phyloP scores from a whole-genome alignment of 2,888 invertebrate genomes.

The Emesis furor region DNA sequence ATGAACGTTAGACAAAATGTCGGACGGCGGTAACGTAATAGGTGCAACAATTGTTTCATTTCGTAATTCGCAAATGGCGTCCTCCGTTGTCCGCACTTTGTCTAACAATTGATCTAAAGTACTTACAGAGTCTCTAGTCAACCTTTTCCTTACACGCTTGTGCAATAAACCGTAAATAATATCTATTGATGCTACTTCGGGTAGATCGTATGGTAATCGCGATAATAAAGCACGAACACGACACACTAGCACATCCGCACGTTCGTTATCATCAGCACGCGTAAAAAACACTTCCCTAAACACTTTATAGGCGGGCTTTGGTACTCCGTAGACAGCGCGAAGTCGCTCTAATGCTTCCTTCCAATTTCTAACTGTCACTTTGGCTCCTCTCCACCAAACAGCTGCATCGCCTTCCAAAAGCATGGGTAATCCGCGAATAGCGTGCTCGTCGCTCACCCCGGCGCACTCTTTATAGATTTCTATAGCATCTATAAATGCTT shows the following conservation, averaged over 20 bases:
- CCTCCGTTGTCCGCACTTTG: background rate
- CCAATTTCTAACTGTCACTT: slow-evolving; percentile 35
- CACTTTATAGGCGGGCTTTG: slow-evolving; percentile 46
- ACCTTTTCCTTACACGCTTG: background rate
- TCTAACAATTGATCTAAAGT: background rate
- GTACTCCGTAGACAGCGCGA: slow-evolving; percentile 48
- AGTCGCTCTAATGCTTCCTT: slow-evolving; percentile 39
- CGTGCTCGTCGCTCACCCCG: slow-evolving; percentile 52
- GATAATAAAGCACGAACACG: slow-evolving; percentile 27
- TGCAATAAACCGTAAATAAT: slow-evolving; percentile 21
- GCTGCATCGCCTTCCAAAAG: slow-evolving; percentile 49
- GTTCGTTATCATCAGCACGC: slow-evolving; percentile 18
- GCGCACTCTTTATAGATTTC: slow-evolving; percentile 58
- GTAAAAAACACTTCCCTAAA: slow-evolving; percentile 33
- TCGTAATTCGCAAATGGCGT: background rate
- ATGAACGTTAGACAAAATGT: background rate
- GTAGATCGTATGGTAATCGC: slow-evolving; percentile 20
- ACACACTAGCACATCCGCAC: slow-evolving; percentile 36
- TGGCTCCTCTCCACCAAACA: slow-evolving; percentile 51
- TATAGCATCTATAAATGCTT: slow-evolving; percentile 57
- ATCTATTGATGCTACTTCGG: background rate
- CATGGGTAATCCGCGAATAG: slow-evolving; percentile 56
- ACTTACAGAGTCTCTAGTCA: background rate
- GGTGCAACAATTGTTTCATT: background rate
- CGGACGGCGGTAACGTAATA: background rate